A percentile compares a stretch with the other conserved stretches of the same genome.
Evolutionary conservation across 2,113 vertebrate genomes (phyloP).

Genomic region (Balaenoptera acutorostrata): DNA sequence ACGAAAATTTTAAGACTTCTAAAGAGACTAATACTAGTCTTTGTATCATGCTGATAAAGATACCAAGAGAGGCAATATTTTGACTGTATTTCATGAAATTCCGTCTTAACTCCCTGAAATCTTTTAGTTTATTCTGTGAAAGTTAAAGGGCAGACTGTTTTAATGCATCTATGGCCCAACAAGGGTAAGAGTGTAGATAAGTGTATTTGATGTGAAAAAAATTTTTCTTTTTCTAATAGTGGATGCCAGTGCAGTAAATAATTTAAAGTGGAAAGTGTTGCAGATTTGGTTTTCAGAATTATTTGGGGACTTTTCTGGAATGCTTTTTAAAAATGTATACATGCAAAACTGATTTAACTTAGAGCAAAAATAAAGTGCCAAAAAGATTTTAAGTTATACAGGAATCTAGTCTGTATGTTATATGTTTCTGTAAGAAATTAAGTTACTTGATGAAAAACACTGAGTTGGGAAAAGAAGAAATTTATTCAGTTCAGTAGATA

Average conservation of each 20-base stretch:
- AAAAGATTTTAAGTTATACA: neutral
- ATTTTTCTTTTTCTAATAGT: neutral
- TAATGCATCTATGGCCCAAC: neutral
- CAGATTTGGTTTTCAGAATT: neutral
- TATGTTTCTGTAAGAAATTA: constrained; percentile 27
- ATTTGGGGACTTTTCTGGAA: neutral
- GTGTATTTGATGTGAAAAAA: neutral
- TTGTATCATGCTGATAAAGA: neutral
- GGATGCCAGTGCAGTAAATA: neutral
- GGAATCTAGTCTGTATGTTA: neutral
- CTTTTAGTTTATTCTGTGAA: neutral
- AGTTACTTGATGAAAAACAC: neutral
- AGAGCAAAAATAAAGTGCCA: neutral
- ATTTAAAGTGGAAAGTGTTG: neutral
- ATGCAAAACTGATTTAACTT: neutral
- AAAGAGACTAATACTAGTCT: neutral
- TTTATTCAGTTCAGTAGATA: neutral
- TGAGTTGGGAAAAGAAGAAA: neutral
- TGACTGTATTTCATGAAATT: neutral
- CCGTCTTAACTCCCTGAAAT: neutral
- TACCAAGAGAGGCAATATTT: neutral
- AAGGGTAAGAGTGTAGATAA: neutral
- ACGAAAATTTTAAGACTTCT: neutral
- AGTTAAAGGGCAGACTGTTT: neutral
- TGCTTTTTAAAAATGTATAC: neutral